Percentiles rank a stretch among this genome's conserved stretches.
These are phyloP conservation scores for Lophotriccus pileatus DNA, from an alignment of 2,797 vertebrate species.

Conservation along the genomic window DNA sequence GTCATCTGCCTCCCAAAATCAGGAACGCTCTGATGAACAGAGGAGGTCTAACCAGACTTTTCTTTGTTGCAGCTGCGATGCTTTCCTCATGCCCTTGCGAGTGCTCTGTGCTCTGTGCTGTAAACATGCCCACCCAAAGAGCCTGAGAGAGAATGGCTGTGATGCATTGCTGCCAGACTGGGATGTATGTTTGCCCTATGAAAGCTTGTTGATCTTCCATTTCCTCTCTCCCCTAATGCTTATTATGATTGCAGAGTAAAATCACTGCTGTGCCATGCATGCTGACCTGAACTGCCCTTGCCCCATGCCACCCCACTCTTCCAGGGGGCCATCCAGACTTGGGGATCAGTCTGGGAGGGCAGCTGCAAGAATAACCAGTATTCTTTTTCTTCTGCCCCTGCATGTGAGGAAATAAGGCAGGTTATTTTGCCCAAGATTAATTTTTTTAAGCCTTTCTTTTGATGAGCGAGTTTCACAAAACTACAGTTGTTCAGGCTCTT, in stretches of 20 bases:
- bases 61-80: slow-evolving; percentile 44
- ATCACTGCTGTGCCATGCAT: not conserved
- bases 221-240: not conserved
- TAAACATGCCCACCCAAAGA: slow-evolving; percentile 64
- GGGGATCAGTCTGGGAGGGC: not conserved
- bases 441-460: not conserved
- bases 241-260: not conserved
- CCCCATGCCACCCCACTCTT: fast-evolving
- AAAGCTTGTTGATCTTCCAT: not conserved
- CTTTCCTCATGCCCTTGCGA: slow-evolving; percentile 39
- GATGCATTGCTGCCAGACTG: slow-evolving; percentile 15
- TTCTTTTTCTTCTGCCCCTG: not conserved
- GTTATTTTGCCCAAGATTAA: not conserved
- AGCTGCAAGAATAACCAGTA: not conserved
- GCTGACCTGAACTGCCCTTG: not conserved
- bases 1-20: not conserved
- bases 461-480: not conserved
- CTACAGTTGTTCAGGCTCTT: not conserved
- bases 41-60: slow-evolving; percentile 44
- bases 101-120: not conserved
- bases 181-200: not conserved
- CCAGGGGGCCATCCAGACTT: not conserved
- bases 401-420: not conserved
- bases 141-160: slow-evolving; percentile 24
- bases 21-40: slow-evolving; percentile 35